Base-by-base conservation (phyloP, 2,113 vertebrate genomes). In the Hipposideros armiger region DNA sequence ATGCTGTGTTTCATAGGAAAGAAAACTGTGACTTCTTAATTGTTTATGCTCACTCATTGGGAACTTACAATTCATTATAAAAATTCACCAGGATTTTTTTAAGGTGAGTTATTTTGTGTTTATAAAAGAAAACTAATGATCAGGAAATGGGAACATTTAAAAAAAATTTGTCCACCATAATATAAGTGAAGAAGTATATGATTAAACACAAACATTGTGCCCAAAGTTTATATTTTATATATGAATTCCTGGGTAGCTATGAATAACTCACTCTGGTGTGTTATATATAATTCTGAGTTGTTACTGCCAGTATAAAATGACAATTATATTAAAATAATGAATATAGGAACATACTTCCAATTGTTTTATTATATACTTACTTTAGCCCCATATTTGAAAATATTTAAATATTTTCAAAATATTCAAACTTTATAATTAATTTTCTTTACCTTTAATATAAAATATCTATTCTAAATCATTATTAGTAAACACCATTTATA, bases 61-160 rank as follows among this genome's bases (percentile, higher is more conserved):
- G 72, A 88, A 91, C 58, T 47, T 50, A 91, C 28, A 94, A 92
- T 90, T 82, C n/a, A 81, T 69, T 45, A 92, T 32, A 88, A 91
- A 69, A 86, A 73, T 4, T 78, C 9, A 54, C 4, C 30, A 77
- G 32, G 52, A 74, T 52, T 62, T n/a, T 80, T 82, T 62, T 30
- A 62, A 52, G 30, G 0, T 66, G 19, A 74, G 15, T 83, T 86
- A 52, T 72, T 78, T 93, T 74, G 69, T 26, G 91, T 67, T 69
- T 20, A 32, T 45, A 82, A 90, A 95, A 90, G 8, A 26, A 91
- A 90, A n/a, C 16, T 73, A 56, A 90, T 76, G 11, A 36, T 40
- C 82, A 22, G 2, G 1, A 88, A 97, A 83, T 36, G 11, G 40
- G 5, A 93, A 64, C 6, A 50, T 78, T 70, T 8, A 5, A 47